These are phyloP conservation scores for zebrafish (Danio rerio) DNA, from an alignment of 2,113 vertebrate genomes.

Conservation along the genomic window DNA sequence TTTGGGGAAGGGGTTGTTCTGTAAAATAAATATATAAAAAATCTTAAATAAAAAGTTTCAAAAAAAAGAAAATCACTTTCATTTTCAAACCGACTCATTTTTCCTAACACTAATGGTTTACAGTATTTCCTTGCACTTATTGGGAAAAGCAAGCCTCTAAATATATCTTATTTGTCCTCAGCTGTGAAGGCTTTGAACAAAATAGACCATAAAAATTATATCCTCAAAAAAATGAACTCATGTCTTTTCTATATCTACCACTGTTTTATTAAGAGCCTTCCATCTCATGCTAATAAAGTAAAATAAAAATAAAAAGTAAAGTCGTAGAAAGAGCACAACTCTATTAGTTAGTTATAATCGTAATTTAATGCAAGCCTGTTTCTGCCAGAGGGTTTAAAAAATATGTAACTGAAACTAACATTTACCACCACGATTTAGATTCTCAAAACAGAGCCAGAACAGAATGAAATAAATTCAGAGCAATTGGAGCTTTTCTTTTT, in stretches of 20 bases:
- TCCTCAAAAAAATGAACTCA: conserved; percentile 11
- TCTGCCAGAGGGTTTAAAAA: too few relatives aligned
- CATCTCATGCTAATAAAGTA: neutral
- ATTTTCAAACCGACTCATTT: neutral
- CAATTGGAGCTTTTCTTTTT: too few relatives aligned
- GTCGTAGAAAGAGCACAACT: neutral
- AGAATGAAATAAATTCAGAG: too few relatives aligned
- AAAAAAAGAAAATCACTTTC: conserved; percentile 24
- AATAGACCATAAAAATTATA: neutral
- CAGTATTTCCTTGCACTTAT: neutral
- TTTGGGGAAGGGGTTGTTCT: too few relatives aligned
- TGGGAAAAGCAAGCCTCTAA: neutral
- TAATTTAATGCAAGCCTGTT: too few relatives aligned
- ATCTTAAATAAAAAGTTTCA: too few relatives aligned
- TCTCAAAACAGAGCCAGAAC: too few relatives aligned
- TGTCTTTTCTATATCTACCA: neutral
- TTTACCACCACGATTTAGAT: too few relatives aligned
- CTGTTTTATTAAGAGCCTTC: neutral
- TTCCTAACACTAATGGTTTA: neutral
- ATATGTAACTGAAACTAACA: too few relatives aligned
- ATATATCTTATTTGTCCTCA: conserved; percentile 5
- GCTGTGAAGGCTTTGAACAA: neutral
- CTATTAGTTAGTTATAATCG: neutral
- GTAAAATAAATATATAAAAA: too few relatives aligned
- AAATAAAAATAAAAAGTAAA: neutral